Conservation (phyloP, 2,113 vertebrate species). For the Apteryx mantelli region DNA sequence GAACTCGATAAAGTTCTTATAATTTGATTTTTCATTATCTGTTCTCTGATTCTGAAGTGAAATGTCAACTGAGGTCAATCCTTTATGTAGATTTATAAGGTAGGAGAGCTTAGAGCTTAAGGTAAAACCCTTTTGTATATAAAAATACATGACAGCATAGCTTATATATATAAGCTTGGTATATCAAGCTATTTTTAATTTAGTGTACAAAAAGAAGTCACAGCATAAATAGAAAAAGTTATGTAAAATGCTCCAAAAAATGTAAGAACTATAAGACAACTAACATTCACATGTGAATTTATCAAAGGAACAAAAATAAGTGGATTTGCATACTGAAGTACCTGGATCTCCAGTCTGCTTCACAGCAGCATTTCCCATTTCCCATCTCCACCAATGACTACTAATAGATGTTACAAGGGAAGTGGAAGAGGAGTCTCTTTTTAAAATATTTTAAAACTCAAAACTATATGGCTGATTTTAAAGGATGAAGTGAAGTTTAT, state of each 20-base stretch:
- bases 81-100: conserved; percentile 7
- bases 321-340: neutral
- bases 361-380: neutral
- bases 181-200: neutral
- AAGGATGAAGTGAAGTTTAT: neutral
- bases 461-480: neutral
- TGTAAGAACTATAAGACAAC: neutral
- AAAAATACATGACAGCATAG: neutral
- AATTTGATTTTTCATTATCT: conserved; percentile 31
- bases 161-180: neutral
- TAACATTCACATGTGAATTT: neutral
- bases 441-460: neutral
- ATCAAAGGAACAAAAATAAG: neutral
- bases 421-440: neutral
- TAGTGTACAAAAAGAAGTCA: neutral
- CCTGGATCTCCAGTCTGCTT: neutral
- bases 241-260: neutral
- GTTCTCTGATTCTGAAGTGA: conserved; percentile 30
- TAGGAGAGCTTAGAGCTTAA: neutral
- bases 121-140: neutral
- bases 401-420: neutral
- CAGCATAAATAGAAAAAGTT: neutral
- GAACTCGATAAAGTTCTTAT: conserved; percentile 3
- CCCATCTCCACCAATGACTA: neutral
- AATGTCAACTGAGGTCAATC: neutral